Conservation (phyloP, 2,888 invertebrate species). For the Falcaria lacertinaria region DNA sequence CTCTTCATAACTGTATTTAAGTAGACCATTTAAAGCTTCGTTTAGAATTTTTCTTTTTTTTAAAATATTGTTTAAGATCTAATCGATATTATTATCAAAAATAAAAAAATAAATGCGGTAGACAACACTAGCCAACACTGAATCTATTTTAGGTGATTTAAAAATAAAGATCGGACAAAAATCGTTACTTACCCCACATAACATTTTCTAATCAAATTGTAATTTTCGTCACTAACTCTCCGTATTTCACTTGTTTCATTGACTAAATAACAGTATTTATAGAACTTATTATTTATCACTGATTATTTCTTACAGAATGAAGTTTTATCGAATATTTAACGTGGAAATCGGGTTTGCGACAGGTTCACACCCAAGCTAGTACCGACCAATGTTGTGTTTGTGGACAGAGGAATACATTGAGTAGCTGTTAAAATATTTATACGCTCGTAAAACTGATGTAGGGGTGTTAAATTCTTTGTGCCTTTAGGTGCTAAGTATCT, state of each 20-base stretch:
- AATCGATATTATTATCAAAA: too few species aligned
- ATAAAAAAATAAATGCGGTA: neutral
- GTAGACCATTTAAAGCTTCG: too few species aligned
- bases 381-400: conserved; percentile 58
- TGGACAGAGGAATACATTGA: conserved; percentile 38
- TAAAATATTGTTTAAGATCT: too few species aligned
- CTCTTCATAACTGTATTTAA: too few species aligned
- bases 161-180: conserved; percentile 40
- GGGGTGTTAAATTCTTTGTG: conserved; percentile 7
- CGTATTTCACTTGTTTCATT: conserved; percentile 8
- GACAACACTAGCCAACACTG: conserved; percentile 27
- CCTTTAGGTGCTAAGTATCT: too few species aligned
- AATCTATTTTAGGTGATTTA: conserved; percentile 20
- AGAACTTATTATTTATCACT: conserved; percentile 11
- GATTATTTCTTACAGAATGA: conserved; percentile 44
- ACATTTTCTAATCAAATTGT: conserved; percentile 6
- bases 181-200: conserved; percentile 54
- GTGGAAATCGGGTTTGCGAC: conserved; percentile 47
- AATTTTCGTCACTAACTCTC: conserved; percentile 6
- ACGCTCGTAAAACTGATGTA: conserved; percentile 14
- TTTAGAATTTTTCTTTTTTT: too few species aligned
- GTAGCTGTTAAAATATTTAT: conserved; percentile 24
- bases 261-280: conserved; percentile 7
- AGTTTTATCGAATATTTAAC: conserved; percentile 60
- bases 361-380: conserved; percentile 76